Percentiles rank a stretch among this genome's conserved stretches.
phyloP scores from a whole-genome alignment of 35 echinoderm and acorn worm species.

The Ptychodera flava region DNA sequence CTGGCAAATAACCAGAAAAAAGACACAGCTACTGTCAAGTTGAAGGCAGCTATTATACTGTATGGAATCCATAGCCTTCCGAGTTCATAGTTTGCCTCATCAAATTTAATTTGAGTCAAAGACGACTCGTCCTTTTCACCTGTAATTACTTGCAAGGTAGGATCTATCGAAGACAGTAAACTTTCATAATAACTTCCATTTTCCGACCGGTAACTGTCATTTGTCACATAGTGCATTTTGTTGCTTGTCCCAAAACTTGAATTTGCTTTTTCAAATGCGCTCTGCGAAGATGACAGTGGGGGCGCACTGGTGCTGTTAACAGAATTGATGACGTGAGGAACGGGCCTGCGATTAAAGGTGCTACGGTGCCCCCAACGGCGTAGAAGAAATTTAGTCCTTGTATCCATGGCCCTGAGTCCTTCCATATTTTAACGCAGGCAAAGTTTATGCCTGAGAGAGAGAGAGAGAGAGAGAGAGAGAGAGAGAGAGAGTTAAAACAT shows the following conservation, averaged over 20 bases:
- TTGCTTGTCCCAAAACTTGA: background rate
- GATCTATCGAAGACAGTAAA: background rate
- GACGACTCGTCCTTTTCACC: background rate
- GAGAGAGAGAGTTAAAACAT: too few relatives aligned
- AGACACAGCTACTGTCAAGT: background rate
- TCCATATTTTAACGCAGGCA: background rate
- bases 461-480: too few relatives aligned
- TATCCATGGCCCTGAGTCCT: background rate
- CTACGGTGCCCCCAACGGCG: background rate
- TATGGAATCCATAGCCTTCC: background rate
- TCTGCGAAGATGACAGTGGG: background rate
- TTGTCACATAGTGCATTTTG: background rate
- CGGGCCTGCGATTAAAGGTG: background rate
- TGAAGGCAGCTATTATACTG: background rate
- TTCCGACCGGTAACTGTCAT: background rate
- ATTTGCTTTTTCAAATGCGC: background rate
- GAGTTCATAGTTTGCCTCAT: background rate
- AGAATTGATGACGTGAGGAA: background rate
- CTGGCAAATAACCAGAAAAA: background rate
- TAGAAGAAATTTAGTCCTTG: background rate
- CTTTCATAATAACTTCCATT: background rate
- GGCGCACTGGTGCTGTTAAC: background rate
- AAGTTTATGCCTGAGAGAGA: background rate
- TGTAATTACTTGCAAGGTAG: background rate
- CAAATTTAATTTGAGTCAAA: background rate